Conservation (phyloP, 2,797 vertebrate genomes). For the Sarcoramphus papa region DNA sequence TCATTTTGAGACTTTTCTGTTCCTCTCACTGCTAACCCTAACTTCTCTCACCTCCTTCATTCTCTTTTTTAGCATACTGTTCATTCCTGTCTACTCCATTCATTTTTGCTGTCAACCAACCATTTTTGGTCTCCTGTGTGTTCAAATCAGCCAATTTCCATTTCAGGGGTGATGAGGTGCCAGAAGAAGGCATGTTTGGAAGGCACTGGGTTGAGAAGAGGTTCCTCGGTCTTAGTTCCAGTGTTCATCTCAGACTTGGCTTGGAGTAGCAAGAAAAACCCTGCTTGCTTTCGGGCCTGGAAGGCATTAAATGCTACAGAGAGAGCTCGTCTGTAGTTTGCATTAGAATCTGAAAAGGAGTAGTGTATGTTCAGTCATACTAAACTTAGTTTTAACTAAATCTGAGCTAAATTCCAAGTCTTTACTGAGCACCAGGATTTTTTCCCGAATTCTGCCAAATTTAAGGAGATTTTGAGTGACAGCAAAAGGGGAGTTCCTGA, state of each 20-base stretch:
- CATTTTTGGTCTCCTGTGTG: not conserved
- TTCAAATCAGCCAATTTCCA: not conserved
- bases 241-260: not conserved
- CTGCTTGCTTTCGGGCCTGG: not conserved
- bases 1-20: not conserved
- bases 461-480: not conserved
- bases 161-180: not conserved
- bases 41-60: not conserved
- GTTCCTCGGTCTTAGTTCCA: not conserved
- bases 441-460: not conserved
- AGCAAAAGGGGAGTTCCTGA: not conserved
- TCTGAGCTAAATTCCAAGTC: not conserved
- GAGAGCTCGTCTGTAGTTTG: accelerated
- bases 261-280: not conserved
- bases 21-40: not conserved
- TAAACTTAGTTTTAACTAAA: not conserved
- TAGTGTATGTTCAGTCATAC: not conserved
- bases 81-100: not conserved
- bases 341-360: not conserved
- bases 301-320: not conserved
- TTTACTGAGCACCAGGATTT: not conserved
- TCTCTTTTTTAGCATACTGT: not conserved
- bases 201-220: not conserved
- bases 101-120: not conserved
- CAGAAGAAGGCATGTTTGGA: not conserved